Base-by-base conservation (phyloP, 2,888 invertebrate species). In the Tipula vernalis region DNA sequence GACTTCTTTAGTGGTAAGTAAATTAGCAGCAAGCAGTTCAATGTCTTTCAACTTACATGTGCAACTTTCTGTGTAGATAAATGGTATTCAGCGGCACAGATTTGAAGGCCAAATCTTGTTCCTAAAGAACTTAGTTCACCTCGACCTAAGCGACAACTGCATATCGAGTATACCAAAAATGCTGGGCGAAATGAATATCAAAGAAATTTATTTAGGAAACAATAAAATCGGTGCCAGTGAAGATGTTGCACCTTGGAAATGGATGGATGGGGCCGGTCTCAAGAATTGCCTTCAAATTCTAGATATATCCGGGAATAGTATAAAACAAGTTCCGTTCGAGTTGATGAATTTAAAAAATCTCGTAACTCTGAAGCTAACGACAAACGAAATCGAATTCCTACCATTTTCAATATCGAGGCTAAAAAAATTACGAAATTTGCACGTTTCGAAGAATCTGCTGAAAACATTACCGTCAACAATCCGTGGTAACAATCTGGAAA, bases 101-200 rank as follows among this genome's bases (percentile, higher is more conserved):
- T 93, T 96, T 87, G 94, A 96, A 88, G 92, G 94, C 88, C 95
- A 95, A 88, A 95, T 96, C 88, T 92, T 96, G 86, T 91, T 93
- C 41, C 91, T 97, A 0, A 93, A 93, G 86, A 94, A 94, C 88
- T 92, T 97, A 8, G 93, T 93, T 87, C 88, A 94, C 83, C 91
- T 97, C 86, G 94, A 96, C 92, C 91, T 97, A 87, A 94, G 94
- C 87, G 92, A 94, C 87, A 97, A 97, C 92, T 93, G 93, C 88
- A 93, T 97, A 86, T 94, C 93, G 87, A 93, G 92, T 89, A 91
- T 97, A 86, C 97, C 97, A 0, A 91, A 92, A 15, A 95, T 95
- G 90, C 90, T 97, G 88, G 95, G 95, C 89, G 91, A 92, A 0
- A 92, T 96, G 89, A 92, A 93, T 0, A 90, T 97, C 86, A 91